Percentiles rank a stretch among this genome's conserved stretches.
Conservation (phyloP, 2,797 vertebrate genomes). For the Scomberomorus guttatus region DNA sequence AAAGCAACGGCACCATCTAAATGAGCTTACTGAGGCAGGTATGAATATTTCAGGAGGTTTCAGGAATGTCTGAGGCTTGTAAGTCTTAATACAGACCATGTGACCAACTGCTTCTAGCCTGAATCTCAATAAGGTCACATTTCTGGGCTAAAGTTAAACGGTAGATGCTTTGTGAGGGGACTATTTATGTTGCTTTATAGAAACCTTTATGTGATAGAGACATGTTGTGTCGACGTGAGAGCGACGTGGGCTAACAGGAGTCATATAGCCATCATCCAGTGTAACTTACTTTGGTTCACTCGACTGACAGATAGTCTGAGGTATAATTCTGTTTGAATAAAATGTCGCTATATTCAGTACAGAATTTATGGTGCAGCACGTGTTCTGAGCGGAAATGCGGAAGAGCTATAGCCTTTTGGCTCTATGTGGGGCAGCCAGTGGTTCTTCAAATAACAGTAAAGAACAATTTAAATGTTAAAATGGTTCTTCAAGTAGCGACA, state of each 20-base stretch:
- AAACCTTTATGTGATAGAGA: conserved; percentile 35
- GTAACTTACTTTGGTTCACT: conserved; percentile 22
- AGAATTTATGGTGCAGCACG: conserved; percentile 16
- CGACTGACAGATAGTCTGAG: conserved; percentile 6
- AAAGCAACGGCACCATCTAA: conserved; percentile 41
- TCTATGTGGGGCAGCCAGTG: not conserved
- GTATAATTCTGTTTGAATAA: conserved; percentile 43
- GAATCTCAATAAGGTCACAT: conserved; percentile 1
- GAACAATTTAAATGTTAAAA: conserved; percentile 31
- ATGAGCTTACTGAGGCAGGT: conserved; percentile 41
- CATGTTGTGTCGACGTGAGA: conserved; percentile 2
- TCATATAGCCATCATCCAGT: conserved; percentile 1
- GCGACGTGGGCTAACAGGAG: not conserved
- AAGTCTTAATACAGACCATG: conserved; percentile 34
- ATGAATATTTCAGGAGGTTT: conserved; percentile 62
- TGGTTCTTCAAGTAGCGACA: conserved; percentile 25
- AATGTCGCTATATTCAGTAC: conserved; percentile 33
- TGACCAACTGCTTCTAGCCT: conserved; percentile 35
- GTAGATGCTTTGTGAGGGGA: conserved; percentile 18
- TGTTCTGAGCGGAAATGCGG: not conserved
- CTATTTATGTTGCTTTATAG: conserved; percentile 46
- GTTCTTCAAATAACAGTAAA: conserved; percentile 39
- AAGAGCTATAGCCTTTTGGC: not conserved
- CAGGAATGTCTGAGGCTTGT: conserved; percentile 45
- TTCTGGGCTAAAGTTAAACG: conserved; percentile 10